Evolutionary conservation across 1,140 invertebrate genomes (phyloP), one percentile per base, ranked within the genome.

Genomic region (Drosophila takahashii): DNA sequence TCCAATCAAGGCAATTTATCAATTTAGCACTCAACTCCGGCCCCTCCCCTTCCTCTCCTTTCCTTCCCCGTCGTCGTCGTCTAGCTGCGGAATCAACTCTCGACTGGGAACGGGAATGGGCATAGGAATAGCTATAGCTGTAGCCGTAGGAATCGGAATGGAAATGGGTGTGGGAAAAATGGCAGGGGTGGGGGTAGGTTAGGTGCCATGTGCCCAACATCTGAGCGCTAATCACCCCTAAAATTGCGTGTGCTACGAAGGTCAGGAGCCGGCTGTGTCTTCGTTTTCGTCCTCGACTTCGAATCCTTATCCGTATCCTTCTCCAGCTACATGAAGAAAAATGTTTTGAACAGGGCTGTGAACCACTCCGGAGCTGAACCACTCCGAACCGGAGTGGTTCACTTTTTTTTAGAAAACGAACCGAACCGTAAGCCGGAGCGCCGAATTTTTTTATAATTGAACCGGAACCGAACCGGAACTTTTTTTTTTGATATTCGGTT

Each of bases 1-100:
- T 85, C 81, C 81, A 85, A 85, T 85, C 75, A 81, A 74, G 78
- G 81, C 81, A 87, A 86, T 86, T 86, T 86, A 87, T 86, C 81
- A 86, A 86, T 87, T 86, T 87, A 86, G 85, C 81, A 86, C 81
- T 86, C 81, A 65, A 86, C 77, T 70, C 65, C 48, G 64, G 44
- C 59, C 59, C 79, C 45, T 37, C 48, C 41, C 22, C 51, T 15
- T 27, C 58, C 36, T 15, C 8, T 32, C 8, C 11, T 29, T 11
- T 39, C 9, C 4, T 37, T 13, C 36, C 10, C 11, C 36, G 6
- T 13, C 15, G 3, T 13, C 15, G 3, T 47, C 45, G 34, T 26
- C 52, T 54, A 54, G 36, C 36, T 29, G 53, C 36, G 48, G 48
- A 51, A 51, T 42, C 37, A 56, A 16, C 34, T 26, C 51, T 26